Evolutionary conservation across 2,113 vertebrate species (phyloP).

Genomic region (Zosterops borbonicus): DNA sequence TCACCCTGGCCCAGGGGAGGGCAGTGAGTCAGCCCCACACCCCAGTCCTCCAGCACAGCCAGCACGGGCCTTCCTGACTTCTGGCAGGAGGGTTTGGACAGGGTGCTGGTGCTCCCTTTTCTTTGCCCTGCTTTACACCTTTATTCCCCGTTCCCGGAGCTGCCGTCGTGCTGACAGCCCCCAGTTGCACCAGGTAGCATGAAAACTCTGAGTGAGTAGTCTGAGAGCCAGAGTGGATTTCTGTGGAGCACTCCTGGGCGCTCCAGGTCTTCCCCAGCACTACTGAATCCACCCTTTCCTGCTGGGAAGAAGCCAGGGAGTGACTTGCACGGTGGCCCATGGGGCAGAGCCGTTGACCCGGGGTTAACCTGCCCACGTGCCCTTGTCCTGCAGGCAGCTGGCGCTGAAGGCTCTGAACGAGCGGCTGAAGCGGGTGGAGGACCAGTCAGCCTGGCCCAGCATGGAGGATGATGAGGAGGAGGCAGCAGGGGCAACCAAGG

Average conservation of each 20-base stretch:
- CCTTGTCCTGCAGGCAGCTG: conserved; percentile 82
- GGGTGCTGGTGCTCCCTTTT: neutral
- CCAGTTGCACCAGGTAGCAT: fast-evolving
- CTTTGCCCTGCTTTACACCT: neutral
- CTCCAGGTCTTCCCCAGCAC: neutral
- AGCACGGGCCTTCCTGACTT: neutral
- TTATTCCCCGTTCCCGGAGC: fast-evolving
- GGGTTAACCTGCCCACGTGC: neutral
- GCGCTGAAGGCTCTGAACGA: conserved; percentile 97
- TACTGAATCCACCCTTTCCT: neutral
- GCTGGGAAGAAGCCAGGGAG: neutral
- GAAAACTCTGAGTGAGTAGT: neutral
- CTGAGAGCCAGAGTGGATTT: fast-evolving
- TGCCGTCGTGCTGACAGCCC: neutral
- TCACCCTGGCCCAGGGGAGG: neutral
- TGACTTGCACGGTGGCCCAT: fast-evolving
- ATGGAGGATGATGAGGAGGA: conserved; percentile 98
- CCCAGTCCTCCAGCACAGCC: neutral
- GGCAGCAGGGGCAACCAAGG: conserved; percentile 41
- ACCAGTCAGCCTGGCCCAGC: conserved; percentile 93
- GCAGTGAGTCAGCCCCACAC: neutral
- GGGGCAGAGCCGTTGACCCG: neutral
- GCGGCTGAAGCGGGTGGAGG: conserved; percentile 92
- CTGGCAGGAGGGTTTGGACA: neutral
- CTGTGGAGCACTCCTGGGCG: neutral